Percentiles rank a stretch among this genome's conserved stretches.
phyloP scores from a whole-genome alignment of 2,888 invertebrate species.

The Nemoura dubitans region DNA sequence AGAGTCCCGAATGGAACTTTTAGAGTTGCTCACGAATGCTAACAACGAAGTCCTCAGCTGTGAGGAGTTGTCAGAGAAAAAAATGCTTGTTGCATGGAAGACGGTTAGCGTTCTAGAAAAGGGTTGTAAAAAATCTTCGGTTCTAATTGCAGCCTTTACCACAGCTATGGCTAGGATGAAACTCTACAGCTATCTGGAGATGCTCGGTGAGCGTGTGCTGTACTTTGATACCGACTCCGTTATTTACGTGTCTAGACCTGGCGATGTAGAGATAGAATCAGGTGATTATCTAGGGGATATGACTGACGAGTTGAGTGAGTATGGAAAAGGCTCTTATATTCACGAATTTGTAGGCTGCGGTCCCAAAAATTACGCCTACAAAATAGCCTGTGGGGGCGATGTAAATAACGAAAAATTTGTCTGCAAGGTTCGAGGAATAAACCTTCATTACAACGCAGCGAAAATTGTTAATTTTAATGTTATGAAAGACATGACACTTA shows the following conservation, averaged over 20 bases:
- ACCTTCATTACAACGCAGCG: too few species aligned
- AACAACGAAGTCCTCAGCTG: constrained; percentile 31
- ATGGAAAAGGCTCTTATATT: constrained; percentile 54
- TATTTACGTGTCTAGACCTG: constrained; percentile 52
- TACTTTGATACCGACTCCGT: constrained; percentile 58
- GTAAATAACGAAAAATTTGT: too few species aligned
- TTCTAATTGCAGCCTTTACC: constrained; percentile 57
- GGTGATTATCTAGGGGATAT: constrained; percentile 56
- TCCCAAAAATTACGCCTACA: constrained; percentile 56
- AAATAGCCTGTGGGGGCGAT: too few species aligned
- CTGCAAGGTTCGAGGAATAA: too few species aligned
- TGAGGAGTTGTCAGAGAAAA: too few species aligned
- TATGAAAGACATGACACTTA: too few species aligned
- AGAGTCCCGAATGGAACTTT: neutral
- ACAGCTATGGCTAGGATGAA: constrained; percentile 56
- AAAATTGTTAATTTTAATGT: too few species aligned
- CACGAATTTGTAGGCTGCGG: constrained; percentile 56
- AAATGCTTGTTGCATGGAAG: too few species aligned
- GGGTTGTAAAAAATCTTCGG: too few species aligned
- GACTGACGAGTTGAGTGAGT: constrained; percentile 56
- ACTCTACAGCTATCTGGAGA: constrained; percentile 55
- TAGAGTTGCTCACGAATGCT: neutral
- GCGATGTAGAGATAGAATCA: constrained; percentile 21
- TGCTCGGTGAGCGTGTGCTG: constrained; percentile 54
- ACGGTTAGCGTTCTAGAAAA: too few species aligned